phyloP scores from a whole-genome alignment of 2,888 invertebrate species.

The Pheosia tremula region DNA sequence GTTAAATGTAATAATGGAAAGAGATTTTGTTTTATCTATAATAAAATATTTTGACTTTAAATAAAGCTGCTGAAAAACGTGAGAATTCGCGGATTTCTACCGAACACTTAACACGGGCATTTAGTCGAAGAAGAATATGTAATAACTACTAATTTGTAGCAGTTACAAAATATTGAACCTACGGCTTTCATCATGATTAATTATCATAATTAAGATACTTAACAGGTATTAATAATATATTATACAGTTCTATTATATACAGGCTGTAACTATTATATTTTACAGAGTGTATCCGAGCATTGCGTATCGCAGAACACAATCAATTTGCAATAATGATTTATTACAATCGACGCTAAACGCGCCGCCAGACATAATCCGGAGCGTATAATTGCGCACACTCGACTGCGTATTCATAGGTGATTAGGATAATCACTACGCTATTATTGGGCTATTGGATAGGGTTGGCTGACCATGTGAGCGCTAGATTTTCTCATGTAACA shows the following conservation, averaged over 20 bases:
- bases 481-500: not conserved
- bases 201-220: too few species aligned
- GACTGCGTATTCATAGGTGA: conserved; percentile 58
- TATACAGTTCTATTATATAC: not conserved
- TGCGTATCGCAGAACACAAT: conserved; percentile 10
- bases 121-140: too few species aligned
- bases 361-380: conserved; percentile 42
- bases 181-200: too few species aligned
- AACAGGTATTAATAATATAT: not conserved
- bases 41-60: too few species aligned
- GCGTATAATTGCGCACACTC: conserved; percentile 57
- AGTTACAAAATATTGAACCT: too few species aligned
- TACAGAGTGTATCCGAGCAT: not conserved
- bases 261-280: too few species aligned
- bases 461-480: conserved; percentile 14
- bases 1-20: too few species aligned
- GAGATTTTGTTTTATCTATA: too few species aligned
- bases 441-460: conserved; percentile 25
- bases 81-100: too few species aligned
- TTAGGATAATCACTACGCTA: conserved; percentile 50
- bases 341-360: conserved; percentile 53
- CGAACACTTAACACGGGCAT: too few species aligned
- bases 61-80: too few species aligned
- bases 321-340: conserved; percentile 45
- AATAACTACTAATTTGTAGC: too few species aligned